Conservation (phyloP, 2,797 vertebrate genomes). For the Chloroceryle amazona region DNA sequence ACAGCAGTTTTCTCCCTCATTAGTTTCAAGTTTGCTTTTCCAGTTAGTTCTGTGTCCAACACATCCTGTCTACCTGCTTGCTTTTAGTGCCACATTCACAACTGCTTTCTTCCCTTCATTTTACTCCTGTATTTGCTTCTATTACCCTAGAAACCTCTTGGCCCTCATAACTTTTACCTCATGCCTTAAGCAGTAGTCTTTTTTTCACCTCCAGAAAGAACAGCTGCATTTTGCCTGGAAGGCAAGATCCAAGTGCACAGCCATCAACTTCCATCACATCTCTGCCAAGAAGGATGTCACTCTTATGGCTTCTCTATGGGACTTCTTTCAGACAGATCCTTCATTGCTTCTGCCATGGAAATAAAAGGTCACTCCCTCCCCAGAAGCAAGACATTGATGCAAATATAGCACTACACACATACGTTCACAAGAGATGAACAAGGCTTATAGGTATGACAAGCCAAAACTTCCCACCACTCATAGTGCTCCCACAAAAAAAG, state of each 20-base stretch:
- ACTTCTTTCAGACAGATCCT: neutral
- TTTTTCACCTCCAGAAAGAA: neutral
- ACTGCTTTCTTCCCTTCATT: neutral
- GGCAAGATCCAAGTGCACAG: neutral
- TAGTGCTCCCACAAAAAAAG: neutral
- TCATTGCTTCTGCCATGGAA: neutral
- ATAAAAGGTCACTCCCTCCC: neutral
- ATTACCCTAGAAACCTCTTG: neutral
- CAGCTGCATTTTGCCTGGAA: neutral
- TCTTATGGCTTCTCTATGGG: neutral
- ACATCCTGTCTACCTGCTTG: neutral
- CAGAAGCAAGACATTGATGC: neutral
- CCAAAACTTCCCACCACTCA: neutral
- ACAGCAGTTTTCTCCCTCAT: constrained; percentile 29
- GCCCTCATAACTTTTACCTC: neutral
- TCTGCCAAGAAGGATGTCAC: neutral
- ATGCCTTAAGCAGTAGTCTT: neutral
- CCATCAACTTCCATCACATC: neutral
- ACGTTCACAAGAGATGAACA: neutral
- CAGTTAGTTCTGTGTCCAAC: neutral
- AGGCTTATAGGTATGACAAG: neutral
- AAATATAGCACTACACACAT: accelerated
- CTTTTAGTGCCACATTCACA: neutral
- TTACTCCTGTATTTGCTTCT: neutral
- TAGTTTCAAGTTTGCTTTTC: constrained; percentile 17